A percentile compares a stretch with the other conserved stretches of the same genome.
These are phyloP conservation scores for Pandemis corylana DNA, from an alignment of 2,888 invertebrate genomes.

Conservation along the genomic window DNA sequence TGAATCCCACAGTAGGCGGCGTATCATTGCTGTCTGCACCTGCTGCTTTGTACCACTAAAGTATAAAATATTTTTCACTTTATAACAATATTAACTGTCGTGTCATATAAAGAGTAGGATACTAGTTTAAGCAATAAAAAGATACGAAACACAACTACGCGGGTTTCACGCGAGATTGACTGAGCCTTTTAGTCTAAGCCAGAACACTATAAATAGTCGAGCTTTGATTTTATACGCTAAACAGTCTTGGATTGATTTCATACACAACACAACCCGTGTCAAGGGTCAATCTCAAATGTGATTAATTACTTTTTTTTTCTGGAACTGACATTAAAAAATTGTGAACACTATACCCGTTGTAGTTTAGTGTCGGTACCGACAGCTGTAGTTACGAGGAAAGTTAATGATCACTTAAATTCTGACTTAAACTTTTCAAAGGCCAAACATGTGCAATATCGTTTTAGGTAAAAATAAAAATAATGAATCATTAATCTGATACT, in stretches of 20 bases:
- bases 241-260: neutral
- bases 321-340: no score
- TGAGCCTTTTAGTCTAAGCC: neutral
- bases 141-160: neutral
- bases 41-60: no score
- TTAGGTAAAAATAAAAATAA: neutral
- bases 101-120: neutral
- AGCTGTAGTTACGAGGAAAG: no score
- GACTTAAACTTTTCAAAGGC: neutral
- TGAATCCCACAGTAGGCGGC: neutral
- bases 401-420: neutral
- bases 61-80: no score
- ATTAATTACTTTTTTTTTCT: no score
- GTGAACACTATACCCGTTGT: no score
- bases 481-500: neutral
- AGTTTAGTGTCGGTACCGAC: no score
- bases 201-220: neutral
- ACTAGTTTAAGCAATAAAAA: neutral
- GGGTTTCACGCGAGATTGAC: neutral
- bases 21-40: neutral
- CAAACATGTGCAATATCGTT: constrained; percentile 1
- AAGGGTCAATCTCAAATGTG: no score
- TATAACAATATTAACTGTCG: neutral
- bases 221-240: neutral
- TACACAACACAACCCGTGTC: neutral